These are phyloP conservation scores for Allobates femoralis DNA, from an alignment of 2,797 vertebrate genomes.

Conservation along the genomic window DNA sequence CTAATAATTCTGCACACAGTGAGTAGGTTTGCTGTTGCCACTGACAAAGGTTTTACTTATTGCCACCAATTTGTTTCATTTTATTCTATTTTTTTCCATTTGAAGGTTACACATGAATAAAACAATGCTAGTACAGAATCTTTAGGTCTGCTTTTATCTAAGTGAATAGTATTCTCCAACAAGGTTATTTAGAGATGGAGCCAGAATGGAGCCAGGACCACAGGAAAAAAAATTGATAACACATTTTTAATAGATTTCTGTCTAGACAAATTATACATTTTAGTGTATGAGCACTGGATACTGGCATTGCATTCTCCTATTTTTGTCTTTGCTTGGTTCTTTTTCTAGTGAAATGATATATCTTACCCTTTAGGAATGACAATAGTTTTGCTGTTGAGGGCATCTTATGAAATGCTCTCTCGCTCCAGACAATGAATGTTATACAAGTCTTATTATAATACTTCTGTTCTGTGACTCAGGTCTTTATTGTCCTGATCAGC, in stretches of 20 bases:
- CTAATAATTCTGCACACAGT: no score
- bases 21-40: background rate
- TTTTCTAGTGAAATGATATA: slow-evolving; percentile 32
- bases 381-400: slow-evolving; percentile 25
- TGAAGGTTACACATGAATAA: background rate
- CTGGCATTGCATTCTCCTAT: slow-evolving; percentile 40
- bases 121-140: background rate
- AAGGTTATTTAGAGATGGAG: slow-evolving; percentile 58
- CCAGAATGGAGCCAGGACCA: slow-evolving; percentile 51
- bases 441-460: slow-evolving; percentile 20
- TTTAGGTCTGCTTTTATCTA: background rate
- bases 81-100: background rate
- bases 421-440: slow-evolving; percentile 5
- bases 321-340: slow-evolving; percentile 51
- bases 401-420: background rate
- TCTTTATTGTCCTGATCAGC: slow-evolving; percentile 23
- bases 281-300: slow-evolving; percentile 45
- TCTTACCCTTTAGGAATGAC: slow-evolving; percentile 16
- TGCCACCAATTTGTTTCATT: no score
- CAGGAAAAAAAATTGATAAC: slow-evolving; percentile 8
- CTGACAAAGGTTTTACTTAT: background rate
- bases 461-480: slow-evolving; percentile 26
- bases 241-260: slow-evolving; percentile 58
- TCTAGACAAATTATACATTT: slow-evolving; percentile 62
- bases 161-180: slow-evolving; percentile 27